Conservation (phyloP, 2,888 invertebrate species). For the Palloptera scutellata region DNA sequence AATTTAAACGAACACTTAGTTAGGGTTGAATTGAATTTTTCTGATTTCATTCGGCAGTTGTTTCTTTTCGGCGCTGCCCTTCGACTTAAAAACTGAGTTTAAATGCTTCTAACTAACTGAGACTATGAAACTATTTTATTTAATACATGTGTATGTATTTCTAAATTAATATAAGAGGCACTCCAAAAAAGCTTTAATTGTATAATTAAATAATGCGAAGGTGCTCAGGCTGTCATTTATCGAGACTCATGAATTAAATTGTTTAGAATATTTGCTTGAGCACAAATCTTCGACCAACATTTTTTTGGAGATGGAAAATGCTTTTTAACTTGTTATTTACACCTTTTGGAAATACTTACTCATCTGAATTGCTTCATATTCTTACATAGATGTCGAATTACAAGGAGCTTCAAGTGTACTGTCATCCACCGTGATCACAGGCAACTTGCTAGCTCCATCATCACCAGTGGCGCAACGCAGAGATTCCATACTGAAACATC, state of each 20-base stretch:
- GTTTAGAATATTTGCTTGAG: not conserved
- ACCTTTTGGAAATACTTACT: not conserved
- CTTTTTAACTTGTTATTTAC: not conserved
- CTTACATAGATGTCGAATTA: constrained; percentile 44
- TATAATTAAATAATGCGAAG: not conserved
- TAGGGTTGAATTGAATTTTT: too few relatives aligned
- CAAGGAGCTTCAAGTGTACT: constrained; percentile 41
- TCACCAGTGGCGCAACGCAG: constrained; percentile 56
- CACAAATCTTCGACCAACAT: not conserved
- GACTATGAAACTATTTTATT: not conserved
- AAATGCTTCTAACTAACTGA: too few relatives aligned
- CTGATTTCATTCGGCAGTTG: too few relatives aligned
- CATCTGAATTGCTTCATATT: constrained; percentile 5
- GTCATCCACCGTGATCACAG: constrained; percentile 37
- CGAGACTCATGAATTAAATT: not conserved
- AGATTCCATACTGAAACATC: constrained; percentile 63
- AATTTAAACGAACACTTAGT: too few relatives aligned
- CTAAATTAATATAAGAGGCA: not conserved
- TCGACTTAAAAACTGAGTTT: too few relatives aligned
- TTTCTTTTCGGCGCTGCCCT: too few relatives aligned
- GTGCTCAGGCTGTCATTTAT: too few relatives aligned
- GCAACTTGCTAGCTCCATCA: constrained; percentile 38
- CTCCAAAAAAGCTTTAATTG: constrained; percentile 9
- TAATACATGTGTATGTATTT: not conserved
- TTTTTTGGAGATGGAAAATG: not conserved